Evolutionary conservation across 2,888 invertebrate species (phyloP).

Genomic region (Stenotaenia linearis): DNA sequence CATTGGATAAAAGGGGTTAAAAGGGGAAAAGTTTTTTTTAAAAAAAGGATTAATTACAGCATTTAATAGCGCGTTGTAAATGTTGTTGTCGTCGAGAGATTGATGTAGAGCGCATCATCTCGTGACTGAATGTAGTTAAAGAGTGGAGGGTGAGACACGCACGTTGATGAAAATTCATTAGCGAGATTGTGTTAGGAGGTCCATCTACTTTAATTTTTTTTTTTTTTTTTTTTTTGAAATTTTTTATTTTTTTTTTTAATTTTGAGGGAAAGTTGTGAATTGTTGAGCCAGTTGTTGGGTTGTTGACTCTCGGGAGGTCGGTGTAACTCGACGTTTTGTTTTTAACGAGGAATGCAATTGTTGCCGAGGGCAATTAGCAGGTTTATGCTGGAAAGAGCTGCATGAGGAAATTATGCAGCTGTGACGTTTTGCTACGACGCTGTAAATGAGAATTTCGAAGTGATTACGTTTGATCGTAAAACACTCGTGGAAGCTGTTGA

Average conservation of each 20-base stretch:
- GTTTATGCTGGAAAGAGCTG: neutral
- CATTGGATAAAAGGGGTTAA: no score
- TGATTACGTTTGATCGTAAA: no score
- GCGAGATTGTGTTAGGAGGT: constrained; percentile 1
- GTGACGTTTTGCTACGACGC: neutral
- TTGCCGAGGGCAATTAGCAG: neutral
- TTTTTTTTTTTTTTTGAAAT: neutral
- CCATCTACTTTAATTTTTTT: neutral
- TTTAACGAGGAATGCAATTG: neutral
- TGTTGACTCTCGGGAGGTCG: neutral
- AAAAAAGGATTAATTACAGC: neutral
- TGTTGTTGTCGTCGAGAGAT: neutral
- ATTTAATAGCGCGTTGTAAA: neutral
- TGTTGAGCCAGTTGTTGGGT: neutral
- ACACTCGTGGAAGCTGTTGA: no score
- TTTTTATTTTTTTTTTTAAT: neutral
- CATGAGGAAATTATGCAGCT: neutral
- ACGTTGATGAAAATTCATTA: neutral
- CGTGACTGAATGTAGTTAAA: neutral
- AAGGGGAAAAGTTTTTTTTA: neutral
- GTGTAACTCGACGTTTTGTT: no score
- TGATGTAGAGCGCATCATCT: neutral
- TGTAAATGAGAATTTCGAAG: no score
- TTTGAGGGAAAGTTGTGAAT: no score
- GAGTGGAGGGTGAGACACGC: neutral